Base-by-base conservation (phyloP, 2,888 invertebrate genomes). In the Apamea epomidion region DNA sequence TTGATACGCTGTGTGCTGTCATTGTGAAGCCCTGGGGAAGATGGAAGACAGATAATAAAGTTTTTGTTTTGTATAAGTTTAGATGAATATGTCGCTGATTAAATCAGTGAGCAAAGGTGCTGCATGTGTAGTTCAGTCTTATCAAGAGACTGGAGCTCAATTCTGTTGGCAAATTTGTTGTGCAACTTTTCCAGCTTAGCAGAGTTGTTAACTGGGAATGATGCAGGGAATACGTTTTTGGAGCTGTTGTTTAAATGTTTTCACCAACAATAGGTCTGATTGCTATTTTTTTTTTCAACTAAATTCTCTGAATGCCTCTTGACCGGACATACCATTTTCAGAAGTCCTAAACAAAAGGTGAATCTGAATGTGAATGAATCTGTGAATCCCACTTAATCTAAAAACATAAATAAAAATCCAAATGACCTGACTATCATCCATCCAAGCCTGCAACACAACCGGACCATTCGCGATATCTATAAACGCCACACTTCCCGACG, bases 11-110 rank as follows among this genome's bases (percentile, higher is more conserved):
- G 87, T 96, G 94, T 0, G 97, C 97, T 60, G 91, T 91, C 21
- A 97, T 90, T 2, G 94, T 93, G 87, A 97, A 94, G 32, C 95
- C 95, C 97, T 97, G 93, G 6, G 92, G 18, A 48, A 16, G 7
- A 25, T 37, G 37, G 16, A 62, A 32, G 8, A 54, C 5, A 14
- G 1, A 10, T 25, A 2, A 18, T 58, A 6, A 18, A 54, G 1
- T 21, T n/a, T 45, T 32, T 37, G n/a, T 25, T 45, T 42, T 42
- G 12, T n/a, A 18, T 32, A 2, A 76, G 18, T 78, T 48, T 21
- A 4, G 0, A 62, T n/a, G 12, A 32, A 6, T 71, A 10, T 32
- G 25, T 60, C 0, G 16, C 32, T 32, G 25, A 18, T 51, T 62
- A 32, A 32, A 65, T 37, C 21, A 25, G 65, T 65, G 5, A 65